Conservation (phyloP, 2,797 vertebrate genomes). For the Chrosomus eos region DNA sequence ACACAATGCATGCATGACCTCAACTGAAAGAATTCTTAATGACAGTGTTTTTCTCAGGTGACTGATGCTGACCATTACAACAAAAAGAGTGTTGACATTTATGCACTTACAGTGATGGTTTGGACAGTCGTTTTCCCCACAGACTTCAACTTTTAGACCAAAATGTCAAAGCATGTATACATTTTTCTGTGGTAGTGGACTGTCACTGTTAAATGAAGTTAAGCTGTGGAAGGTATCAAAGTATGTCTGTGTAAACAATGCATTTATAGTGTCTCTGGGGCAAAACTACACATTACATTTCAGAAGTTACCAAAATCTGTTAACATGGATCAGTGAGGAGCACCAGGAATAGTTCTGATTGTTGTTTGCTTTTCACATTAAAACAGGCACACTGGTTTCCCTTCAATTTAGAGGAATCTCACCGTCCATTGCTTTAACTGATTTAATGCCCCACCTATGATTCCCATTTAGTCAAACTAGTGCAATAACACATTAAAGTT, state of each 20-base stretch:
- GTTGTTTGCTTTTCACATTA: constrained; percentile 14
- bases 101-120: neutral
- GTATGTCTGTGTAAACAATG: neutral
- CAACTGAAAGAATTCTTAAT: neutral
- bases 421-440: neutral
- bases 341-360: constrained; percentile 31
- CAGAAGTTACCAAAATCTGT: neutral
- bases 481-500: neutral
- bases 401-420: neutral
- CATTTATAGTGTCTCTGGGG: neutral
- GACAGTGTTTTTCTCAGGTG: neutral
- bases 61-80: neutral
- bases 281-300: neutral
- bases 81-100: neutral
- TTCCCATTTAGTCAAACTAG: neutral
- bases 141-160: neutral
- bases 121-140: neutral
- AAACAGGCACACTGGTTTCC: constrained; percentile 17
- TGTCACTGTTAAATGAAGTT: too few species aligned
- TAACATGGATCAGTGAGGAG: constrained; percentile 24
- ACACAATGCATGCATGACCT: neutral
- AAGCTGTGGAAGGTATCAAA: too few species aligned
- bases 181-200: neutral
- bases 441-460: neutral
- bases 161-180: neutral